Conservation (phyloP, 2,888 invertebrate species). For the Caenorhabditis zanzibari region DNA sequence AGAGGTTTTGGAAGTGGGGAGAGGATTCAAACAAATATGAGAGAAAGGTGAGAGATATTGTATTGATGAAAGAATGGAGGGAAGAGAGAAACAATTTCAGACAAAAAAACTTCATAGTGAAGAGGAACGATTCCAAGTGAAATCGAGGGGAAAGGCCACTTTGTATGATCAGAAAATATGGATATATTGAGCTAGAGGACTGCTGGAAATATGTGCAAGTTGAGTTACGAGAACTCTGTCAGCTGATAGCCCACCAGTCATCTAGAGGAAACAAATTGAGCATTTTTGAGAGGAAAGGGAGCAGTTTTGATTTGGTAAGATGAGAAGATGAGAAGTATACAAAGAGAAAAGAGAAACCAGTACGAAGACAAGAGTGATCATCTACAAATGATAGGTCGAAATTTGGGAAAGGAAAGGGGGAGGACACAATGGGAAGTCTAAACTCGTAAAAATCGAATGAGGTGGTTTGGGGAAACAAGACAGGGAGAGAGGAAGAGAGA, state of each 20-base stretch:
- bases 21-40: conserved; percentile 17
- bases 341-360: conserved; percentile 34
- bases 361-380: conserved; percentile 54
- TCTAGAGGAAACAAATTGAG: conserved; percentile 42
- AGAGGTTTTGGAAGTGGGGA: neutral
- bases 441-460: conserved; percentile 61
- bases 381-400: conserved; percentile 46
- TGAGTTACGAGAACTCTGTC: conserved; percentile 59
- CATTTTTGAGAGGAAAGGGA: conserved; percentile 39
- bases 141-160: conserved; percentile 54
- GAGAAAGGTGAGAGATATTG: conserved; percentile 20
- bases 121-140: conserved; percentile 55
- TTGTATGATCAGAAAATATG: conserved; percentile 22
- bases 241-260: conserved; percentile 34
- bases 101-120: conserved; percentile 1
- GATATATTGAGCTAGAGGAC: conserved; percentile 15
- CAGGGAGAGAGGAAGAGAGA: conserved; percentile 17
- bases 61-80: conserved; percentile 32
- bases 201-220: conserved; percentile 36
- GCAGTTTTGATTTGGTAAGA: conserved; percentile 38
- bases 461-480: conserved; percentile 46
- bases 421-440: conserved; percentile 26
- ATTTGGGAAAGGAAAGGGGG: conserved; percentile 1
- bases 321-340: conserved; percentile 5
- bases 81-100: conserved; percentile 15